A percentile compares a stretch with the other conserved stretches of the same genome.
Evolutionary conservation across 2,113 vertebrate species (phyloP).

Genomic region (Hemiscyllium ocellatum): DNA sequence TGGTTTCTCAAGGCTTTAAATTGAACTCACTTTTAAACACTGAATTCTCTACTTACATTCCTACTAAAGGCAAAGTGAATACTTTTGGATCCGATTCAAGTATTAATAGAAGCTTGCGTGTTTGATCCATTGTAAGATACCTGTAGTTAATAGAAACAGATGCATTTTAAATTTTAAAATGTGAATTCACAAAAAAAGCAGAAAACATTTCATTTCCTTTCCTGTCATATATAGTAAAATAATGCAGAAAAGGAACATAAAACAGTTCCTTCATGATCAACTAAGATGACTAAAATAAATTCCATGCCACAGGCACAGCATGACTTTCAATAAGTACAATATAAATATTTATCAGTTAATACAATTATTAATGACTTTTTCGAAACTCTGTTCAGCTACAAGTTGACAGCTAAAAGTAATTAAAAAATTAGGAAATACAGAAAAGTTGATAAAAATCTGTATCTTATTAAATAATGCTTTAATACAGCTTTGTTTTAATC

Average conservation of each 20-base stretch:
- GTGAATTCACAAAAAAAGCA: not conserved
- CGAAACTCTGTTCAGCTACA: not conserved
- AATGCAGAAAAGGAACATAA: not conserved
- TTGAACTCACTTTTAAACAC: not conserved
- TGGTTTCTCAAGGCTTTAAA: not conserved
- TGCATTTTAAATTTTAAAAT: not conserved
- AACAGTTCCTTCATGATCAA: not conserved
- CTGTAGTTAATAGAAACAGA: slow-evolving; percentile 55
- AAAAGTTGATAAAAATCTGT: not conserved
- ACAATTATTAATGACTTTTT: not conserved
- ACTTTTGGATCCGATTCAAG: slow-evolving; percentile 91
- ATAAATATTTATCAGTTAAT: not conserved
- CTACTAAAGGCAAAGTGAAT: slow-evolving; percentile 75
- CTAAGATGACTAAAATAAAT: not conserved
- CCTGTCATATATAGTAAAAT: too few species aligned
- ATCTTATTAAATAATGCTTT: not conserved
- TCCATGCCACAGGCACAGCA: not conserved
- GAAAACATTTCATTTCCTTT: not conserved
- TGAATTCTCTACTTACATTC: slow-evolving; percentile 72
- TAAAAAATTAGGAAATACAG: not conserved
- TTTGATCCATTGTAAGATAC: slow-evolving; percentile 93
- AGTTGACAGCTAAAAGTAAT: not conserved
- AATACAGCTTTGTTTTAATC: not conserved
- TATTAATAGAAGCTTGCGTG: slow-evolving; percentile 79
- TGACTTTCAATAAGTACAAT: not conserved